These are phyloP conservation scores for Cheilosia impressa DNA, from an alignment of 2,888 invertebrate species.

Conservation along the genomic window DNA sequence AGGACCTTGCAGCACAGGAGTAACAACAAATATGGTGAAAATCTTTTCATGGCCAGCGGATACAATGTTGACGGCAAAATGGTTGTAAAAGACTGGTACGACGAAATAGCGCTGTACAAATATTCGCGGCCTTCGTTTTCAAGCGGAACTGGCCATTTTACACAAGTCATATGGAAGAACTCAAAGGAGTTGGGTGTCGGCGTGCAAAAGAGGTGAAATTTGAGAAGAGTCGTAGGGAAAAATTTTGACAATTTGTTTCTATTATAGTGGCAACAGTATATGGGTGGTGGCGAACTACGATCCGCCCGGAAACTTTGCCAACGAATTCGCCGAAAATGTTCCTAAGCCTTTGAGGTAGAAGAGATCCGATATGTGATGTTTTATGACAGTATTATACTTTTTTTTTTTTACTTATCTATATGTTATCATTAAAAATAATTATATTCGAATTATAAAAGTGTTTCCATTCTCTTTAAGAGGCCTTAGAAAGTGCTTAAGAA, in stretches of 20 bases:
- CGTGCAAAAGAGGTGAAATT: slow-evolving; percentile 82
- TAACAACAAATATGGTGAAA: slow-evolving; percentile 92
- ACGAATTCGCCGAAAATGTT: slow-evolving; percentile 85
- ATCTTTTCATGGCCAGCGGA: slow-evolving; percentile 91
- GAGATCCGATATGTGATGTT: not conserved
- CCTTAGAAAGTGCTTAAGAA: no score
- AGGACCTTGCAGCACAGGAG: slow-evolving; percentile 90
- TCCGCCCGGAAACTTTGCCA: slow-evolving; percentile 94
- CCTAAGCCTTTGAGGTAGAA: slow-evolving; percentile 6
- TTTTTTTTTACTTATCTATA: no score
- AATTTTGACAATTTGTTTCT: not conserved
- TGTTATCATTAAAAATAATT: no score
- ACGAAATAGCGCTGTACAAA: slow-evolving; percentile 88
- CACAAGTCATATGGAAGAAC: slow-evolving; percentile 93
- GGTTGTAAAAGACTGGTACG: slow-evolving; percentile 92
- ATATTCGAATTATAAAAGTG: no score
- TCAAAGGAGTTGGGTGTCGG: slow-evolving; percentile 91
- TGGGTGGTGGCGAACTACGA: slow-evolving; percentile 94
- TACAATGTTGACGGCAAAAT: slow-evolving; percentile 87
- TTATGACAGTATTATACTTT: no score
- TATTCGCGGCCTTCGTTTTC: slow-evolving; percentile 87
- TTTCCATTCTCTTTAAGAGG: no score
- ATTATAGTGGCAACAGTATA: slow-evolving; percentile 85
- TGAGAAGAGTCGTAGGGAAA: not conserved
- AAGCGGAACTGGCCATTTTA: slow-evolving; percentile 91